A percentile compares a stretch with the other conserved stretches of the same genome.
Evolutionary conservation across 2,113 vertebrate species (phyloP).

Genomic region (Python bivittatus): DNA sequence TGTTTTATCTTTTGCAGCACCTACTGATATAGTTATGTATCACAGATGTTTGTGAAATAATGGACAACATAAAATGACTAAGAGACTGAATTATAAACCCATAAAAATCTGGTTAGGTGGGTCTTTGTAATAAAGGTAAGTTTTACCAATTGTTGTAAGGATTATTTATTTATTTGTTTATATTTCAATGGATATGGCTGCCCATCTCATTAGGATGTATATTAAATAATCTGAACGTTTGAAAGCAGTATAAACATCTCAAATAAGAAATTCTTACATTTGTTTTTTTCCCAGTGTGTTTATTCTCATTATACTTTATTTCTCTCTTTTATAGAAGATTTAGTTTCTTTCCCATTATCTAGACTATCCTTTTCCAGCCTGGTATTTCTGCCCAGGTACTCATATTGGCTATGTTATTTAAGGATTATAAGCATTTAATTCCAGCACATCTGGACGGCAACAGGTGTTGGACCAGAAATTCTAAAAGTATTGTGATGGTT

Average conservation of each 20-base stretch:
- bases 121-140: background rate
- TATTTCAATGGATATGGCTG: background rate
- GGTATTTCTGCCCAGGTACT: background rate
- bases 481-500: background rate
- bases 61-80: background rate
- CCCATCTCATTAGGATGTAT: background rate
- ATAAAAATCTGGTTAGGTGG: background rate
- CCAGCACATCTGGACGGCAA: background rate
- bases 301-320: background rate
- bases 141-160: background rate
- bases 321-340: background rate
- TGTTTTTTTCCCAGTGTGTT: background rate
- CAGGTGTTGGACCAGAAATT: background rate
- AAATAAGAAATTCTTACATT: background rate
- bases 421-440: background rate
- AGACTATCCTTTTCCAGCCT: background rate
- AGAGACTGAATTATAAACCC: background rate
- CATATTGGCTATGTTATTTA: background rate
- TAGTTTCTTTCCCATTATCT: background rate
- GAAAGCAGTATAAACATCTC: background rate
- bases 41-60: background rate
- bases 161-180: background rate
- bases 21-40: background rate
- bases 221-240: background rate
- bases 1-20: background rate